Evolutionary conservation across 1,140 invertebrate species (phyloP).

Genomic region (Drosophila pandora): DNA sequence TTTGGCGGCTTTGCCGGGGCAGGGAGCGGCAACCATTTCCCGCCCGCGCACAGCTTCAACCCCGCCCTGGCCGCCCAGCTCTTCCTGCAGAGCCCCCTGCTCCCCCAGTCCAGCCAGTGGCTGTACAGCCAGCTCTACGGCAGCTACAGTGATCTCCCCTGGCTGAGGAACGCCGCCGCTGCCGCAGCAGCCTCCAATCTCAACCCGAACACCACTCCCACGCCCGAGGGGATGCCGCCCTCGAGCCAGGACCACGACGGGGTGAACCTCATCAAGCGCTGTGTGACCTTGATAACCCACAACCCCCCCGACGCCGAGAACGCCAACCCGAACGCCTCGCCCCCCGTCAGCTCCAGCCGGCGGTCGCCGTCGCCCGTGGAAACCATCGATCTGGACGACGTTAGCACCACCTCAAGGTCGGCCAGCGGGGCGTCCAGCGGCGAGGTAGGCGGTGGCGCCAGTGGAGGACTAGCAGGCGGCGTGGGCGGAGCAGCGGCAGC

Average conservation of each 20-base stretch:
- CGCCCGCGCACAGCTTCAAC: slow-evolving; percentile 86
- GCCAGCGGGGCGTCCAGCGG: slow-evolving; percentile 59
- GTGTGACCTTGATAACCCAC: slow-evolving; percentile 80
- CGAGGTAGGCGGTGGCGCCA: not conserved
- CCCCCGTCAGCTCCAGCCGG: slow-evolving; percentile 77
- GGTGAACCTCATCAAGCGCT: slow-evolving; percentile 76
- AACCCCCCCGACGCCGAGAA: slow-evolving; percentile 74
- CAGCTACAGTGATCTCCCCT: slow-evolving; percentile 86
- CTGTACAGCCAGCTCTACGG: slow-evolving; percentile 89
- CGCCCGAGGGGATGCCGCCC: not conserved
- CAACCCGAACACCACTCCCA: slow-evolving; percentile 3
- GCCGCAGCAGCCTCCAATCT: slow-evolving; percentile 25
- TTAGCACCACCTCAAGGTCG: slow-evolving; percentile 75
- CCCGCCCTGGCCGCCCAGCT: slow-evolving; percentile 88
- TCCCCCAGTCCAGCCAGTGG: slow-evolving; percentile 90
- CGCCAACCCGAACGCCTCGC: slow-evolving; percentile 78
- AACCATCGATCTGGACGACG: slow-evolving; percentile 79
- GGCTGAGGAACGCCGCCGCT: slow-evolving; percentile 83
- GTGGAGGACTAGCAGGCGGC: slow-evolving; percentile 14
- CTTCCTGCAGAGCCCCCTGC: slow-evolving; percentile 88
- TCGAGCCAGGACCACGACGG: slow-evolving; percentile 45
- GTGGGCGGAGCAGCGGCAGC: slow-evolving; percentile 12
- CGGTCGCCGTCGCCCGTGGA: slow-evolving; percentile 77
- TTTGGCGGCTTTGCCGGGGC: slow-evolving; percentile 82
- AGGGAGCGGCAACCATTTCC: slow-evolving; percentile 53